Conservation (phyloP, 35 echinoderm and acorn worm genomes). For the Ophioderma brevispina region DNA sequence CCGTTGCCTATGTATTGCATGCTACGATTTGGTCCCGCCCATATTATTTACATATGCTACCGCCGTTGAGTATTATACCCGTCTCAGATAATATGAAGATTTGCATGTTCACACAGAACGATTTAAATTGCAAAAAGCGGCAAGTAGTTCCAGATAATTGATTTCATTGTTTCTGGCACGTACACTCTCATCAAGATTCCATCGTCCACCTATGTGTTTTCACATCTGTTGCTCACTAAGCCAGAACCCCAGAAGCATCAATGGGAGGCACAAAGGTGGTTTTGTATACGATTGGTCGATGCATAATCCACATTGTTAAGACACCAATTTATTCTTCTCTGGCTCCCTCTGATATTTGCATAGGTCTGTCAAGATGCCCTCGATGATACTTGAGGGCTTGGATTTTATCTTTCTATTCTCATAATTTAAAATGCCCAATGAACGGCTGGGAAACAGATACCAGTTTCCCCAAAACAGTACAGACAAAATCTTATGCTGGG, state of each 20-base stretch:
- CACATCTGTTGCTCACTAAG: slow-evolving; percentile 62
- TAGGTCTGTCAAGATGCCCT: slow-evolving; percentile 69
- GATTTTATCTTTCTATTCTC: slow-evolving; percentile 57
- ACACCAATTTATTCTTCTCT: slow-evolving; percentile 64
- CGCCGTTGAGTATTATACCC: slow-evolving; percentile 71
- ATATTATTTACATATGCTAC: slow-evolving; percentile 72
- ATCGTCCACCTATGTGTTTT: slow-evolving; percentile 36
- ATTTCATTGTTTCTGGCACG: slow-evolving; percentile 10
- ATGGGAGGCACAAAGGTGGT: slow-evolving; percentile 4
- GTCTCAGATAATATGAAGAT: slow-evolving; percentile 47
- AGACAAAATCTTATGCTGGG: slow-evolving; percentile 48
- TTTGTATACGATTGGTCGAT: background rate
- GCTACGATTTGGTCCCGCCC: slow-evolving; percentile 60
- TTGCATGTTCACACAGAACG: slow-evolving; percentile 35
- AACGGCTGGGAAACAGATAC: slow-evolving; percentile 55
- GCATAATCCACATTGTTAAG: slow-evolving; percentile 19
- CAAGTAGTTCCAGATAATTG: slow-evolving; percentile 56
- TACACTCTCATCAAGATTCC: slow-evolving; percentile 15
- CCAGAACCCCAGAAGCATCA: slow-evolving; percentile 49
- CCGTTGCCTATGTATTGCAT: slow-evolving; percentile 61
- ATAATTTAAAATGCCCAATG: slow-evolving; percentile 74
- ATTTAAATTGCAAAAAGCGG: slow-evolving; percentile 50
- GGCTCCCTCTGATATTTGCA: slow-evolving; percentile 39
- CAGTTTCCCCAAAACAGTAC: slow-evolving; percentile 61
- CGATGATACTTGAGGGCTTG: slow-evolving; percentile 35